Evolutionary conservation across 2,888 invertebrate species (phyloP), one percentile per base, ranked within the genome.

Genomic region (Sphaeridia pumilis): DNA sequence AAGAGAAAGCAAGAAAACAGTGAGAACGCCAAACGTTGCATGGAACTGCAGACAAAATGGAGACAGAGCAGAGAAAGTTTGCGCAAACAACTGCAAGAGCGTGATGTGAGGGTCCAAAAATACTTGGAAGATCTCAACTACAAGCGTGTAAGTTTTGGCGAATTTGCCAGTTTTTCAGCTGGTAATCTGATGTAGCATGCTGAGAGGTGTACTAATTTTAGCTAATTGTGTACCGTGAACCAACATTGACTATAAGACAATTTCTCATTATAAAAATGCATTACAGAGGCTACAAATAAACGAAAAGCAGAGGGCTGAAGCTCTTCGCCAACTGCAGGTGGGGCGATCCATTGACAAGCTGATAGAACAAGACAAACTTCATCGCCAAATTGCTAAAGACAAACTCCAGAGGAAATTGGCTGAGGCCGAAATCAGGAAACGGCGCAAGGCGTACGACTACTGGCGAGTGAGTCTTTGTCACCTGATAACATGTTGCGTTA

Each of bases 31-130:
- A 53, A 55, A 25, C 57, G 67, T 42, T 67, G 66, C 58, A 65
- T 69, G 46, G 66, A 67, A 55, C 63, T 69, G 26, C 67, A 68
- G 52, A 63, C 64, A 28, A 66, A 64, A 52, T 62, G 67, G 43
- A 60, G 66, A 17, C 59, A 61, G 26, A 67, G 67, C 17, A 67
- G 67, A 45, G 61, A 57, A 20, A 58, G 59, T n/a, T 62, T 69
- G 43, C 66, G 68, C 22, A 58, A 53, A 34, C 67, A 65, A 38
- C 63, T 68, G 31, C 61, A 64, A 42, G 60, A 60, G 22, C 61
- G 68, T 43, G 68, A 69, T 44, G 60, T 66, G 53, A 55, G 61
- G 48, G 61, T 66, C n/a, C 58, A 60, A 35, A 64, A 64, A 51
- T 64, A 66, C 38, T 62, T 66, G 52, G 65, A 66, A 46, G 65